Percentiles rank a stretch among this genome's conserved stretches.
Evolutionary conservation across 35 echinoderm and acorn worm species (phyloP).

Genomic region (Amphiura filiformis): DNA sequence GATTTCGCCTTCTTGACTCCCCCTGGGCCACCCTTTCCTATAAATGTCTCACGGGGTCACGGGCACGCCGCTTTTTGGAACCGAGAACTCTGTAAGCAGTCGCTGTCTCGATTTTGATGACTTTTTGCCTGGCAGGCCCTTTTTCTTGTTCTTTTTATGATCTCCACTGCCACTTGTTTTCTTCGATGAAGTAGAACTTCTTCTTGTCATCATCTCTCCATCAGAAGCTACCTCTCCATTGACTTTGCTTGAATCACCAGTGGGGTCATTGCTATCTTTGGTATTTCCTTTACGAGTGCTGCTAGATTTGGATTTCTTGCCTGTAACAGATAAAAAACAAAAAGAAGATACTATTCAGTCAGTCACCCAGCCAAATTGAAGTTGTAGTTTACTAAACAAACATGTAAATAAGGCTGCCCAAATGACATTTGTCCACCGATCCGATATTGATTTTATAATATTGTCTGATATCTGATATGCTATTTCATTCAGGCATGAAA

Average conservation of each 20-base stretch:
- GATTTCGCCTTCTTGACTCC: constrained; percentile 10
- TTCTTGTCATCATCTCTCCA: background rate
- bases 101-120: background rate
- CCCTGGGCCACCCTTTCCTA: background rate
- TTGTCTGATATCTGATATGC: too few species aligned
- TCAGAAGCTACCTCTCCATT: background rate
- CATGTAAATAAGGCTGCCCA: too few species aligned
- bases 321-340: background rate
- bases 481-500: too few species aligned
- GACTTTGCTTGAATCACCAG: background rate
- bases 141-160: background rate
- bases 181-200: background rate
- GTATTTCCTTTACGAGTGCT: background rate
- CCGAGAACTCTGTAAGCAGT: background rate
- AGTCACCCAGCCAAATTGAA: too few species aligned
- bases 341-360: too few species aligned
- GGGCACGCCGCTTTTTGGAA: background rate
- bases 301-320: background rate
- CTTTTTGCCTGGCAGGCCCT: background rate
- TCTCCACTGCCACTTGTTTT: background rate
- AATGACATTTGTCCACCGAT: too few species aligned
- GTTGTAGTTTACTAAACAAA: too few species aligned
- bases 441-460: too few species aligned
- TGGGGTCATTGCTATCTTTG: background rate
- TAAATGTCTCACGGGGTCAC: background rate